These are phyloP conservation scores for Lophotriccus pileatus DNA, from an alignment of 2,797 vertebrate genomes.

Conservation along the genomic window DNA sequence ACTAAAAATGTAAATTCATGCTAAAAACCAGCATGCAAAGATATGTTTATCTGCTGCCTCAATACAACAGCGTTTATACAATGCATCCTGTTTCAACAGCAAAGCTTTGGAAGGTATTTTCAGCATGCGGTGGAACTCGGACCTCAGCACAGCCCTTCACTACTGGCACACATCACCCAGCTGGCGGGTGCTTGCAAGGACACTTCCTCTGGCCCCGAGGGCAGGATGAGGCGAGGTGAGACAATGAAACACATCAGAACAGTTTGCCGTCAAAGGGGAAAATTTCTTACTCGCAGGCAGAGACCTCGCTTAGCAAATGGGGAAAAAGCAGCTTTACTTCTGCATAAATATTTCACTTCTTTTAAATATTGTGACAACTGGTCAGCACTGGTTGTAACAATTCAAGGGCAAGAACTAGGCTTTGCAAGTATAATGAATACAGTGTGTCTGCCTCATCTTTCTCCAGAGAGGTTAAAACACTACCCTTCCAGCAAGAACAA, in stretches of 20 bases:
- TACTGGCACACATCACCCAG: rapidly evolving
- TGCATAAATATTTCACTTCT: background rate
- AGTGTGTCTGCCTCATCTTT: background rate
- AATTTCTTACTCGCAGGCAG: rapidly evolving
- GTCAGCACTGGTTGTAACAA: background rate
- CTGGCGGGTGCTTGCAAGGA: background rate
- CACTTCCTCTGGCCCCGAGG: rapidly evolving
- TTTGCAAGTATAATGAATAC: background rate
- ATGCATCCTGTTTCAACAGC: background rate
- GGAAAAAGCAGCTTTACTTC: background rate
- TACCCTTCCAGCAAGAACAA: constrained; percentile 27
- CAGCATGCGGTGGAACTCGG: rapidly evolving
- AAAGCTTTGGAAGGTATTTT: background rate
- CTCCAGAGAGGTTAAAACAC: background rate
- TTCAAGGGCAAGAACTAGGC: background rate
- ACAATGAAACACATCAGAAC: background rate
- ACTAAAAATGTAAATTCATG: background rate
- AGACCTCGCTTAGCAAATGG: rapidly evolving
- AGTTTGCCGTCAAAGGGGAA: background rate
- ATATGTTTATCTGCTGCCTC: background rate
- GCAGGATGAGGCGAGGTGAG: rapidly evolving
- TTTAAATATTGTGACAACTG: constrained; percentile 15
- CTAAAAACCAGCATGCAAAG: background rate
- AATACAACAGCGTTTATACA: background rate
- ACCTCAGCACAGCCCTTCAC: background rate